phyloP scores from a whole-genome alignment of 2,113 vertebrate genomes.

The Corythornis madagascariensis region DNA sequence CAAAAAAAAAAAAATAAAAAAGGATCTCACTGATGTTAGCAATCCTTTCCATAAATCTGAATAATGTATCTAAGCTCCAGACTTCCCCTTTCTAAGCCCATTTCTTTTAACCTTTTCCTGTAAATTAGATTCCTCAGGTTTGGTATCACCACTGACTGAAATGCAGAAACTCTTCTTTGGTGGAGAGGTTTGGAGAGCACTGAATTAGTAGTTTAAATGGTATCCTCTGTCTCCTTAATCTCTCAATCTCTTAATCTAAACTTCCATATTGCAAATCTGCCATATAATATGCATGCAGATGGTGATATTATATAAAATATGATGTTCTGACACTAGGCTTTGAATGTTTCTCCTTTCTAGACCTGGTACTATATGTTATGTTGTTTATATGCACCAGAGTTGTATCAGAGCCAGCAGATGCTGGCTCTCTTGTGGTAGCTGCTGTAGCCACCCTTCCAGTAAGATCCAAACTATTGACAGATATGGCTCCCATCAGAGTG shows the following conservation, averaged over 20 bases:
- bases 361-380: neutral
- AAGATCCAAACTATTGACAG: neutral
- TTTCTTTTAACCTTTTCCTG: neutral
- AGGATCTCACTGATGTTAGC: neutral
- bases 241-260: too few relatives aligned
- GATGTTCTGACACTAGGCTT: neutral
- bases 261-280: neutral
- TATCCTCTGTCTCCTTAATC: neutral
- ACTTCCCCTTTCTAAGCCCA: neutral
- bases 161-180: neutral
- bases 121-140: slow-evolving; percentile 1
- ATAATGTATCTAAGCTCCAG: neutral
- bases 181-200: neutral
- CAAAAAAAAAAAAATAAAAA: neutral
- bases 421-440: neutral
- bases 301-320: neutral
- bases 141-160: neutral
- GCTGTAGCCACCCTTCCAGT: neutral
- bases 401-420: neutral
- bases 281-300: neutral
- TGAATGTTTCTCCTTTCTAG: neutral
- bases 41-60: neutral
- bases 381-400: neutral
- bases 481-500: neutral
- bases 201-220: neutral